Percentiles rank a stretch among this genome's conserved stretches.
phyloP scores from a whole-genome alignment of 1,140 invertebrate genomes.

The Bombus huntii region DNA sequence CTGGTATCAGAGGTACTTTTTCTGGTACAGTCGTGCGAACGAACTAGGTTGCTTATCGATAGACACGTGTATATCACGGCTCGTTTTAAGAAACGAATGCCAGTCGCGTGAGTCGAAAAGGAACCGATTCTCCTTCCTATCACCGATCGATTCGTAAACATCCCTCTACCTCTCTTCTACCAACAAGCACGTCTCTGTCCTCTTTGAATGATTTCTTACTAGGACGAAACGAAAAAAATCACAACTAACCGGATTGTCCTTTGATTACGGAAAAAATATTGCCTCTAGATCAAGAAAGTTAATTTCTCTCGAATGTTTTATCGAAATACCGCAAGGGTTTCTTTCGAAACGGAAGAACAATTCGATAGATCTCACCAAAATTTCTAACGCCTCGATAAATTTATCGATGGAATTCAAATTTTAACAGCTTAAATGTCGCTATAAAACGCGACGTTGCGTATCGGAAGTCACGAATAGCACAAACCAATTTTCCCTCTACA shows the following conservation, averaged over 20 bases:
- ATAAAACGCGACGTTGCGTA: too few species aligned
- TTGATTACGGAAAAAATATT: background rate
- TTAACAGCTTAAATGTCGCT: too few species aligned
- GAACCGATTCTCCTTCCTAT: background rate
- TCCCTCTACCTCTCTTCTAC: background rate
- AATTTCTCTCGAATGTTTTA: background rate
- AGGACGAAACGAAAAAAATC: background rate
- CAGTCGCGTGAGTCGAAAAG: conserved; percentile 21
- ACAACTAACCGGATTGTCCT: background rate
- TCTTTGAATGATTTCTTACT: background rate
- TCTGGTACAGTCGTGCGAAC: conserved; percentile 20
- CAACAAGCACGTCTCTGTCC: background rate
- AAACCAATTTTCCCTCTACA: background rate
- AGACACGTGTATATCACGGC: conserved; percentile 15
- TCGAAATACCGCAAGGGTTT: too few species aligned
- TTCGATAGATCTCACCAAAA: too few species aligned
- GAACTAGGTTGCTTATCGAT: conserved; percentile 20
- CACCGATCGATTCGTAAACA: conserved; percentile 31
- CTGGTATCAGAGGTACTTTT: background rate
- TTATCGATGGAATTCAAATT: too few species aligned
- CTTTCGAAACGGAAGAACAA: too few species aligned
- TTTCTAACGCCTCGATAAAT: too few species aligned
- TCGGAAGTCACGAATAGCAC: background rate
- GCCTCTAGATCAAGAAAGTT: background rate
- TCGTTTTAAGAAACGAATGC: conserved; percentile 16